Evolutionary conservation across 2,888 invertebrate genomes (phyloP), one percentile per base, ranked within the genome.

Genomic region (Nomada ferruginata): DNA sequence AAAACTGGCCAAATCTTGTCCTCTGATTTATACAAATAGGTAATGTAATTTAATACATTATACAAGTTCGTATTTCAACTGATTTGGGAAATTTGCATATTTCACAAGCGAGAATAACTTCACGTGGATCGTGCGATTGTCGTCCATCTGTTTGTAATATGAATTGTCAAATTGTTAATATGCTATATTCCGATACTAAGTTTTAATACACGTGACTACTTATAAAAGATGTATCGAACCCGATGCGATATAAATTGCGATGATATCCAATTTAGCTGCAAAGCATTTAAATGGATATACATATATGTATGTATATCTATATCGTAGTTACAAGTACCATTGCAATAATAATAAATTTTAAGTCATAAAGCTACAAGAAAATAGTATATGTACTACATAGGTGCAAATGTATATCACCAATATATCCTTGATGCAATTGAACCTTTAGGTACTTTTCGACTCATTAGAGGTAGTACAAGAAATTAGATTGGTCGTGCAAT

Each of bases 151-250:
- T 42, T 61, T 61, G 20, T 61, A 42, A 61, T 61, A 29, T 36
- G 42, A 11, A 42, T n/a, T n/a, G 61, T 61, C 42, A 61, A 36
- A 61, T 61, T 36, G 61, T 61, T 61, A 61, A 61, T 42, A 42
- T 20, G 13, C n/a, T 42, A 5, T 13, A 3, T 61, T 61, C 20
- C 42, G 61, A 61, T 61, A 42, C 13, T n/a, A 11, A 13, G 5
- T 1, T 1, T 10, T 63, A 36, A 36, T 36, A 36, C 36, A 36
- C 7, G 36, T 36, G 36, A 36, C 5, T 36, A 36, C 36, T 7
- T 7, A 36, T 36, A 36, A 36, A 36, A 36, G 7, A 36, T 36
- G 10, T 4, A 13, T 13, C 18, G 50, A 50, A 20, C 9, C 5
- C 3, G 15, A 4, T 11, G 23, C 15, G 15, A 7, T 20, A 63